These are phyloP conservation scores for Nipponia nippon DNA, from an alignment of 2,113 vertebrate species.

Conservation along the genomic window DNA sequence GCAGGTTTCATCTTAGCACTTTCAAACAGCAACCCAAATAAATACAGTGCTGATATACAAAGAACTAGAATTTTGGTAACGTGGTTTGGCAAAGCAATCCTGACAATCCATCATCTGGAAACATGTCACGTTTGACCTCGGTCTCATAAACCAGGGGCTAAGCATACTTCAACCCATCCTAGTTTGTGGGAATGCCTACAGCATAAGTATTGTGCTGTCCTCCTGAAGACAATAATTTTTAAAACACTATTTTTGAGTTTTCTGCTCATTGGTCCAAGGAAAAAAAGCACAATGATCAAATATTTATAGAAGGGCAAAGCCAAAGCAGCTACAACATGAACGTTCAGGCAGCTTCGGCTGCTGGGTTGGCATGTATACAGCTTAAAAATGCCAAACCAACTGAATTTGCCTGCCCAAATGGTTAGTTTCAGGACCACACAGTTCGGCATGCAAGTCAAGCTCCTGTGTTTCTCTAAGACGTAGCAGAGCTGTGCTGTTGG, in stretches of 20 bases:
- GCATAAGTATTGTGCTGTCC: background rate
- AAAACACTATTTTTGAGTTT: background rate
- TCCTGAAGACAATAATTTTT: background rate
- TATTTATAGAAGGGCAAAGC: background rate
- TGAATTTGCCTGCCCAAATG: background rate
- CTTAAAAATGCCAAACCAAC: background rate
- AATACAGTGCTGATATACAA: background rate
- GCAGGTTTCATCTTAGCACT: background rate
- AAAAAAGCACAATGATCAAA: background rate
- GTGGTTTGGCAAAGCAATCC: background rate
- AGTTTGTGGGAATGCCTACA: background rate
- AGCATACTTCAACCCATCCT: background rate
- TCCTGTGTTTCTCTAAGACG: accelerated
- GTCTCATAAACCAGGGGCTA: background rate
- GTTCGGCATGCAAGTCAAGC: background rate
- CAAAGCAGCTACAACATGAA: background rate
- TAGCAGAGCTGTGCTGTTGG: background rate
- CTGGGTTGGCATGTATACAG: background rate
- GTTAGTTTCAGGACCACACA: background rate
- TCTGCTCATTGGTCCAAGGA: background rate
- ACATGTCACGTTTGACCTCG: conserved; percentile 1
- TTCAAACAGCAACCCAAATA: background rate
- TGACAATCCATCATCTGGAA: background rate
- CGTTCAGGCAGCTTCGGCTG: background rate
- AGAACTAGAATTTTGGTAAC: conserved; percentile 26